phyloP scores from a whole-genome alignment of 2,888 invertebrate species.

The Mylabris sibirica region DNA sequence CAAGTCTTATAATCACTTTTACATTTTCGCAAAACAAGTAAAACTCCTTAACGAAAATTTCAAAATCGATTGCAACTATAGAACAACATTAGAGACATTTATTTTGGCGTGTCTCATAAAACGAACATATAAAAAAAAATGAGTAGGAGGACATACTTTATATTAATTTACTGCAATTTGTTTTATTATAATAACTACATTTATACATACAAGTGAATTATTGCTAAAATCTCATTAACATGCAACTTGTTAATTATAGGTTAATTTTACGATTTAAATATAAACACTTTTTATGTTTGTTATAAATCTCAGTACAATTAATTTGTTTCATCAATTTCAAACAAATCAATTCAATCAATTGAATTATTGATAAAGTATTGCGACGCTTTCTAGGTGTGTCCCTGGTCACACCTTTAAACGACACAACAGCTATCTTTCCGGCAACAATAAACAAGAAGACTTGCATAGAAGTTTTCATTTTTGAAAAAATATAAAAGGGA shows the following conservation, averaged over 20 bases:
- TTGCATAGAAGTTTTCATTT: background rate
- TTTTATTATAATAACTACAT: background rate
- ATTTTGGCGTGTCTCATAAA: background rate
- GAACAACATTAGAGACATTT: background rate
- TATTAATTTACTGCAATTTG: background rate
- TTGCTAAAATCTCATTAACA: background rate
- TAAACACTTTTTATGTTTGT: background rate
- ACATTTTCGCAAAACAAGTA: background rate
- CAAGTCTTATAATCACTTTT: conserved; percentile 7
- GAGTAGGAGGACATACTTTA: background rate
- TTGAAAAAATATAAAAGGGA: background rate
- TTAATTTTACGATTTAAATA: background rate
- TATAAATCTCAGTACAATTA: background rate
- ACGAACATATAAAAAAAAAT: background rate
- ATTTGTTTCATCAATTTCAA: background rate
- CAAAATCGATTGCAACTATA: background rate
- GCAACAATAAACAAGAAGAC: background rate
- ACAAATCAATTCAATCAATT: background rate
- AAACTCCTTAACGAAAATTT: background rate
- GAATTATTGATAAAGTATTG: background rate
- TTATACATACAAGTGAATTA: background rate
- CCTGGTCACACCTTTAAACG: background rate
- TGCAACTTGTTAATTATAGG: background rate
- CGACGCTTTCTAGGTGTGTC: background rate
- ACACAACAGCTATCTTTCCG: background rate